Conservation (phyloP, 2,888 invertebrate genomes). For the Hemistola chrysoprasaria region DNA sequence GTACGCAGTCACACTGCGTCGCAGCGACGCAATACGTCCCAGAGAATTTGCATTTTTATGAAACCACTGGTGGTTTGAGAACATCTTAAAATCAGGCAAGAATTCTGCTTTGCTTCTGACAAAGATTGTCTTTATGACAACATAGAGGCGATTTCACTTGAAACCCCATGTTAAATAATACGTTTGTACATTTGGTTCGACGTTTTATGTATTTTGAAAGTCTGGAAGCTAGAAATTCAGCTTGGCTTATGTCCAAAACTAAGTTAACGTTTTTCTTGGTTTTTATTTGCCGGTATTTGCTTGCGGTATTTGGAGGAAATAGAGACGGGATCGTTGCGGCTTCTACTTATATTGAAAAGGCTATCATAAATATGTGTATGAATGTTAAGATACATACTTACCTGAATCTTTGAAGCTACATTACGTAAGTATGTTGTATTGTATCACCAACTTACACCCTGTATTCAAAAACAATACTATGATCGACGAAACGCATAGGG, state of each 20-base stretch:
- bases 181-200: constrained; percentile 32
- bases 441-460: too few species aligned
- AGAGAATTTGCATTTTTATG: constrained; percentile 59
- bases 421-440: too few species aligned
- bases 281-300: constrained; percentile 11
- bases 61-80: constrained; percentile 49
- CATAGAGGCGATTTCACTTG: constrained; percentile 37
- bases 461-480: too few species aligned
- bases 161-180: constrained; percentile 17
- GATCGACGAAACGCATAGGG: too few species aligned
- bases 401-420: too few species aligned
- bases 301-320: neutral
- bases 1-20: constrained; percentile 25
- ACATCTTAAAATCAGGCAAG: constrained; percentile 37
- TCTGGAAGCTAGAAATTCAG: constrained; percentile 26
- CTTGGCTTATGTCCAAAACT: constrained; percentile 38
- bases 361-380: too few species aligned
- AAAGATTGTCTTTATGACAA: constrained; percentile 40
- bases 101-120: constrained; percentile 31
- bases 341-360: neutral
- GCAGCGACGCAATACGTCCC: constrained; percentile 45
- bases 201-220: constrained; percentile 36
- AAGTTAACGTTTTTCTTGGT: constrained; percentile 23
- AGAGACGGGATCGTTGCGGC: neutral
- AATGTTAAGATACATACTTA: too few species aligned